Percentiles rank a stretch among this genome's conserved stretches.
Evolutionary conservation across 2,797 vertebrate genomes (phyloP).

Genomic region (Potorous gilbertii): DNA sequence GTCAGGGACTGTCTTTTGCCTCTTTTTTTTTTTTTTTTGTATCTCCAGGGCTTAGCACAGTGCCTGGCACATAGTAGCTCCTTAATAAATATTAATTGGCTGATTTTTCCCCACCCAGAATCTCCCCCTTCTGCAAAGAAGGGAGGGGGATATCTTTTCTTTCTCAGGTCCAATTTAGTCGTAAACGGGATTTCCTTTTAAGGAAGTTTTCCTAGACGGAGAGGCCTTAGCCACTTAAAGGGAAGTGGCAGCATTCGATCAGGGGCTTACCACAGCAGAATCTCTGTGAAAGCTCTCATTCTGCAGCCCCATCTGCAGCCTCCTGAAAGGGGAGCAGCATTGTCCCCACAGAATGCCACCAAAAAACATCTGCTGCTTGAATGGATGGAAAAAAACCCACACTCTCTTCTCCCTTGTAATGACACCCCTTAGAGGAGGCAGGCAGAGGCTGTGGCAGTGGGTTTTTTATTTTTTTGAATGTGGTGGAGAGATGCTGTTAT

Average conservation of each 20-base stretch:
- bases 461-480: conserved; percentile 47
- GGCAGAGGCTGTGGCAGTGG: not conserved
- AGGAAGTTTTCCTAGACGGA: conserved; percentile 43
- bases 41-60: not conserved
- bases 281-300: conserved; percentile 7
- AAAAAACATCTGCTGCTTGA: conserved; percentile 68
- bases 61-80: not conserved
- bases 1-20: not conserved
- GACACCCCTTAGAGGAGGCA: conserved; percentile 45
- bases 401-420: conserved; percentile 57
- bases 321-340: conserved; percentile 35
- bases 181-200: conserved; percentile 55
- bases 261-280: conserved; percentile 44
- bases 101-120: not conserved
- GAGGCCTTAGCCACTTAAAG: conserved; percentile 43
- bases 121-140: not conserved
- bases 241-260: conserved; percentile 28
- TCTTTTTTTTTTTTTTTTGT: not conserved
- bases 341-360: conserved; percentile 52
- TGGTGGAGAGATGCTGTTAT: conserved; percentile 64
- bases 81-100: not conserved
- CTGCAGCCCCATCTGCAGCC: conserved; percentile 56
- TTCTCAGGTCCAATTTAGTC: not conserved
- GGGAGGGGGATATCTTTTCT: not conserved
- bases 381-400: conserved; percentile 57